These are phyloP conservation scores for Nothobranchius kuhntae DNA, from an alignment of 2,113 vertebrate genomes.

Conservation along the genomic window DNA sequence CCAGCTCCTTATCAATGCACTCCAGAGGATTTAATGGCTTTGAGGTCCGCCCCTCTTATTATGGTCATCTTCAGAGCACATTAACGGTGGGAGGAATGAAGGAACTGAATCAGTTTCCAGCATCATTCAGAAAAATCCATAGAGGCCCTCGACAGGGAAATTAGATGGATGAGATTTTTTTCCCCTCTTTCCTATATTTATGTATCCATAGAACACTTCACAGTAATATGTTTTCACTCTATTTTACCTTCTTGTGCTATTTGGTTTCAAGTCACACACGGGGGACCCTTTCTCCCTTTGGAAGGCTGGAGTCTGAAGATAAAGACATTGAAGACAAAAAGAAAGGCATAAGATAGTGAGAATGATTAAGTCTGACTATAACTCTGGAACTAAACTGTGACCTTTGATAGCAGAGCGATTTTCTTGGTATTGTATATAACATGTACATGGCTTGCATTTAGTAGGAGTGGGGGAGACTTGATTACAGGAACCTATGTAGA, in stretches of 20 bases:
- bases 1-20: slow-evolving; percentile 74
- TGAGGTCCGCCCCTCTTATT: slow-evolving; percentile 69
- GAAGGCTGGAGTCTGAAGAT: slow-evolving; percentile 64
- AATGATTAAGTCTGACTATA: slow-evolving; percentile 30
- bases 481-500: slow-evolving; percentile 42
- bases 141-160: slow-evolving; percentile 70
- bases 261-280: slow-evolving; percentile 47
- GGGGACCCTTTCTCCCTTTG: slow-evolving; percentile 42
- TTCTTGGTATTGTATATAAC: slow-evolving; percentile 20
- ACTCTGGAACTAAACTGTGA: slow-evolving; percentile 32
- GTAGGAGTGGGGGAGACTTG: slow-evolving; percentile 16
- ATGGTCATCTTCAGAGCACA: slow-evolving; percentile 67
- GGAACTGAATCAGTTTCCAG: slow-evolving; percentile 65
- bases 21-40: slow-evolving; percentile 73
- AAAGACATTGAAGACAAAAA: slow-evolving; percentile 57
- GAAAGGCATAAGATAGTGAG: slow-evolving; percentile 23
- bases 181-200: slow-evolving; percentile 33
- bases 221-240: slow-evolving; percentile 64
- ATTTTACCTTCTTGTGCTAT: slow-evolving; percentile 64
- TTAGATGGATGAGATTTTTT: slow-evolving; percentile 64
- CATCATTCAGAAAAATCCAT: slow-evolving; percentile 75
- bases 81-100: slow-evolving; percentile 63
- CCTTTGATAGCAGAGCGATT: slow-evolving; percentile 32
- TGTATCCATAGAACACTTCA: slow-evolving; percentile 61
- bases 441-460: slow-evolving; percentile 6